Evolutionary conservation across 2,797 vertebrate species (phyloP).

Genomic region (Enteromius radiatus): DNA sequence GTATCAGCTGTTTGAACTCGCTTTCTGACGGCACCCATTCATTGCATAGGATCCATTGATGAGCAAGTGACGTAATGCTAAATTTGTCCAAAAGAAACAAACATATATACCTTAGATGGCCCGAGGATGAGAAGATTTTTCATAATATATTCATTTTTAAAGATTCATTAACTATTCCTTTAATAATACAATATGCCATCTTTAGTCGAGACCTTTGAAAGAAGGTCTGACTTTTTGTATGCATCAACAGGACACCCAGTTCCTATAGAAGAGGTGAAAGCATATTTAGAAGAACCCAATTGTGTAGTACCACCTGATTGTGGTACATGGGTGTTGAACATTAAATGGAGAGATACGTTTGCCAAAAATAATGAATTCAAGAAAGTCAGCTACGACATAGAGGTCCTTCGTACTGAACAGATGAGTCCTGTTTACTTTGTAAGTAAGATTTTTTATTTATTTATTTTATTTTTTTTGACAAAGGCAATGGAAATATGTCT

Average conservation of each 20-base stretch:
- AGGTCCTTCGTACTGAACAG: constrained; percentile 58
- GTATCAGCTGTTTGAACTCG: background rate
- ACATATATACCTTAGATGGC: background rate
- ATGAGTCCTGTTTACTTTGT: constrained; percentile 43
- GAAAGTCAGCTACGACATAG: constrained; percentile 64
- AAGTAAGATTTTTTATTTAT: background rate
- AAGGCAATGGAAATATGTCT: background rate
- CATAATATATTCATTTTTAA: background rate
- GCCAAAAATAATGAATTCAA: constrained; percentile 44
- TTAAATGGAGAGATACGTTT: constrained; percentile 65
- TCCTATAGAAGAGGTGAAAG: constrained; percentile 11
- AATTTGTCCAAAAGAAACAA: background rate
- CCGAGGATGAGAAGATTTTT: background rate
- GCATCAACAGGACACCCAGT: constrained; percentile 31
- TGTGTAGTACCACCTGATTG: accelerated
- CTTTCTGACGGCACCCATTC: background rate
- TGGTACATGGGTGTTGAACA: constrained; percentile 43
- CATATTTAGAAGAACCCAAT: background rate
- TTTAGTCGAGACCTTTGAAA: background rate
- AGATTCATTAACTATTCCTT: background rate
- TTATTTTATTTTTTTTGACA: too few relatives aligned
- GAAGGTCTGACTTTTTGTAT: constrained; percentile 12
- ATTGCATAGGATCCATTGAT: background rate
- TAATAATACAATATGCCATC: background rate
- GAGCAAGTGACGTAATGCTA: background rate